A percentile compares a stretch with the other conserved stretches of the same genome.
phyloP scores from a whole-genome alignment of 2,113 vertebrate genomes.

The Microtus oregoni region DNA sequence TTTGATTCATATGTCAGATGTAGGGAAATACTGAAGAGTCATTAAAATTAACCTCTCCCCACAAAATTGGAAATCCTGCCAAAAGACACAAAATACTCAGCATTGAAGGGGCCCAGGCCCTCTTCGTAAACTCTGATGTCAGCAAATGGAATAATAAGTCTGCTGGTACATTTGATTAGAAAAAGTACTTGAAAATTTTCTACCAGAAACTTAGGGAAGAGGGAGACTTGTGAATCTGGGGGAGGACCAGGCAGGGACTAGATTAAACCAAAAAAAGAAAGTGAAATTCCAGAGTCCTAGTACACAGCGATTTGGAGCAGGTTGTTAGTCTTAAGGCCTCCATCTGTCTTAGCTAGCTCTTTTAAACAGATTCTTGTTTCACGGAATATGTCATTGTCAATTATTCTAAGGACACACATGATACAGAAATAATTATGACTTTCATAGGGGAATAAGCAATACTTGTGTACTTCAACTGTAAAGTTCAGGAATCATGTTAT shows the following conservation, averaged over 20 bases:
- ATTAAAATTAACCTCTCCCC: background rate
- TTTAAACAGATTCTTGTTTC: background rate
- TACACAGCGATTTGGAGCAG: background rate
- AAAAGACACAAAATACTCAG: background rate
- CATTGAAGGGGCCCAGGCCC: background rate
- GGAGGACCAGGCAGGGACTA: background rate
- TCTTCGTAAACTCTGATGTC: conserved; percentile 11
- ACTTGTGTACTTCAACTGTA: background rate
- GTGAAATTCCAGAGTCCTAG: background rate
- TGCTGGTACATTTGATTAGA: background rate
- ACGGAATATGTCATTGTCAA: background rate
- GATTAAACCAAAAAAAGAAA: background rate
- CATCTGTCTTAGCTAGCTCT: background rate
- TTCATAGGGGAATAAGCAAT: background rate
- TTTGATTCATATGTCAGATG: conserved; percentile 42
- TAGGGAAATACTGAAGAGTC: conserved; percentile 9
- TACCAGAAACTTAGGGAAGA: background rate
- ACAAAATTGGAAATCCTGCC: background rate
- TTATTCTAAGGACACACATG: background rate
- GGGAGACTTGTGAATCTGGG: background rate
- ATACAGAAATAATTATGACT: background rate
- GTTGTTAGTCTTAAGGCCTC: background rate
- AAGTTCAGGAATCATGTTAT: background rate
- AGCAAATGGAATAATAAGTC: conserved; percentile 1
- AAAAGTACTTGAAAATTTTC: conserved; percentile 16